Conservation (phyloP, 1,140 invertebrate genomes). For the Aphis craccivora region DNA sequence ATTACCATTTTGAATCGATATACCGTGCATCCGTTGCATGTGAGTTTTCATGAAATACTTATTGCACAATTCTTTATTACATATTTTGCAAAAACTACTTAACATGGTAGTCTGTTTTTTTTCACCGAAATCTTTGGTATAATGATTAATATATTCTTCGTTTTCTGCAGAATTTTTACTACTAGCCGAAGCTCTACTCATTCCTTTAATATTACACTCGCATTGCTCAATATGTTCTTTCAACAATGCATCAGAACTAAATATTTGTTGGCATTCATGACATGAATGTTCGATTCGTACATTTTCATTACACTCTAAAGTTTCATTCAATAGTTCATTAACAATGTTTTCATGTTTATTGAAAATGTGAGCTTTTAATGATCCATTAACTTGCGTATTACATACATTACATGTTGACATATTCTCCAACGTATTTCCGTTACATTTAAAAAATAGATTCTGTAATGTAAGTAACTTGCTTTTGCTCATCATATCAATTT, state of each 20-base stretch:
- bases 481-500: neutral
- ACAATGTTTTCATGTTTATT: neutral
- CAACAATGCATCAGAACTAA: neutral
- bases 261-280: neutral
- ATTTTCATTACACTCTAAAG: neutral
- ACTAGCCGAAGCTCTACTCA: neutral
- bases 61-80: slow-evolving; percentile 99
- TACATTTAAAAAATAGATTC: neutral
- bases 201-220: neutral
- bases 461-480: neutral
- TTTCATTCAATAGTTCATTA: neutral
- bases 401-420: neutral
- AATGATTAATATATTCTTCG: neutral
- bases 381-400: neutral
- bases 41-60: slow-evolving; percentile 99
- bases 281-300: neutral
- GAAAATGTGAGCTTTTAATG: neutral
- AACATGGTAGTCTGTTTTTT: slow-evolving; percentile 67
- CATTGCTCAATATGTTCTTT: neutral
- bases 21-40: slow-evolving; percentile 99
- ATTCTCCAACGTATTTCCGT: neutral
- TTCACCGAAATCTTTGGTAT: too few species aligned
- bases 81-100: slow-evolving; percentile 96
- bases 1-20: slow-evolving; percentile 90
- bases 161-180: slow-evolving; percentile 14